Percentiles rank a stretch among this genome's conserved stretches.
Conservation (phyloP, 2,113 vertebrate genomes). For the Myrmecophaga tridactyla region DNA sequence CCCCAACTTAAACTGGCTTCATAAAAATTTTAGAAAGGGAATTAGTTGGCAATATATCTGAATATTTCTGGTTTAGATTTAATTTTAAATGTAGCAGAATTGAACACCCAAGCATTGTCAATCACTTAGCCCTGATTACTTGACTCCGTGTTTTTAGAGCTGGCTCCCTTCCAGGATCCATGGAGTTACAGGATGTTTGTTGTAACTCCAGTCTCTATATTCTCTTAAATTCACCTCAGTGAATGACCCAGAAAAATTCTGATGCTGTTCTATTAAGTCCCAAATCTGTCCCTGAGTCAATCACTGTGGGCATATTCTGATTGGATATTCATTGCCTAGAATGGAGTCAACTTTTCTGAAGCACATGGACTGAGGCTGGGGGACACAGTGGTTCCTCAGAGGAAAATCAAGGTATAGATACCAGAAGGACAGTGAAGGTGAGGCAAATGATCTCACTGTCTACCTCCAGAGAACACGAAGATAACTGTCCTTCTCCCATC, state of each 20-base stretch:
- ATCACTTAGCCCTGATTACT: background rate
- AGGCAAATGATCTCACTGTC: background rate
- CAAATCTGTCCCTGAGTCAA: background rate
- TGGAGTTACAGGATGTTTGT: background rate
- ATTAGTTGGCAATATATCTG: background rate
- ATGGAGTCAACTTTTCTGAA: background rate
- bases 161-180: background rate
- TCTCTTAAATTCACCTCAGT: background rate
- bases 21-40: background rate
- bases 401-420: background rate
- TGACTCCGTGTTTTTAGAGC: background rate
- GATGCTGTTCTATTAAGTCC: background rate
- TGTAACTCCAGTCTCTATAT: background rate
- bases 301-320: background rate
- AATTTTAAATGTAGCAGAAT: background rate
- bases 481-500: background rate
- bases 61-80: background rate
- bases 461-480: background rate
- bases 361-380: background rate
- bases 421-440: background rate
- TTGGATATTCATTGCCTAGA: background rate
- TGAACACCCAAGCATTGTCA: background rate
- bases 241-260: background rate
- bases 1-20: background rate
- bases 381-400: background rate